A percentile compares a stretch with the other conserved stretches of the same genome.
Evolutionary conservation across 2,113 vertebrate species (phyloP).

Genomic region (Tachuris rubrigastra): DNA sequence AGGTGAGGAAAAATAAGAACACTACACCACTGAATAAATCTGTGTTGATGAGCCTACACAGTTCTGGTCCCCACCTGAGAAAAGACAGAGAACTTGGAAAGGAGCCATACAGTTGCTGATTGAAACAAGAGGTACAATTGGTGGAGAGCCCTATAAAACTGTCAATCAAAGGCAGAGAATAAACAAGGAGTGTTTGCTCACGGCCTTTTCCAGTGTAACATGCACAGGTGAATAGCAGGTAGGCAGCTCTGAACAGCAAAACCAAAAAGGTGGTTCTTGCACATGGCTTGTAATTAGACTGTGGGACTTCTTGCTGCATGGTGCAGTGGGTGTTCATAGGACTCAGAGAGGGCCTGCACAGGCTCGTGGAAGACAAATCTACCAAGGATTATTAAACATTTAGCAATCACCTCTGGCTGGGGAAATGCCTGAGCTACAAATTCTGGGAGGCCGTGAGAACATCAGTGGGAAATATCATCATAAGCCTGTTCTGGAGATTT

Average conservation of each 20-base stretch:
- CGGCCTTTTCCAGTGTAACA: neutral
- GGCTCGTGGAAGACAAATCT: neutral
- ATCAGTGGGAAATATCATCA: neutral
- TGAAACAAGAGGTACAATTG: neutral
- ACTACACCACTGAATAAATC: neutral
- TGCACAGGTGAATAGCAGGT: neutral
- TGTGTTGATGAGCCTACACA: neutral
- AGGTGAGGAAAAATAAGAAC: neutral
- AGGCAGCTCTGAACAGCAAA: neutral
- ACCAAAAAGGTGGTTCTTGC: neutral
- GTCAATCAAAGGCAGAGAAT: neutral
- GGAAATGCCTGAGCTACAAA: neutral
- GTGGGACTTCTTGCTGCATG: neutral
- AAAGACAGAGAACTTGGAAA: neutral
- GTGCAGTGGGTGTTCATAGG: accelerated
- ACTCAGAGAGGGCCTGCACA: neutral
- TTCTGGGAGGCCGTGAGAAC: neutral
- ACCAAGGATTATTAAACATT: neutral
- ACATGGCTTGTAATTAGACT: neutral
- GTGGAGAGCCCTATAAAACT: neutral
- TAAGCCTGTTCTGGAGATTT: neutral
- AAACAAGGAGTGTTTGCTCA: neutral
- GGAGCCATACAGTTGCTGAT: neutral
- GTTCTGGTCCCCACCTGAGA: neutral
- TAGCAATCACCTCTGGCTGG: neutral